These are phyloP conservation scores for Pheosia gnoma DNA, from an alignment of 2,888 invertebrate species.

Conservation along the genomic window DNA sequence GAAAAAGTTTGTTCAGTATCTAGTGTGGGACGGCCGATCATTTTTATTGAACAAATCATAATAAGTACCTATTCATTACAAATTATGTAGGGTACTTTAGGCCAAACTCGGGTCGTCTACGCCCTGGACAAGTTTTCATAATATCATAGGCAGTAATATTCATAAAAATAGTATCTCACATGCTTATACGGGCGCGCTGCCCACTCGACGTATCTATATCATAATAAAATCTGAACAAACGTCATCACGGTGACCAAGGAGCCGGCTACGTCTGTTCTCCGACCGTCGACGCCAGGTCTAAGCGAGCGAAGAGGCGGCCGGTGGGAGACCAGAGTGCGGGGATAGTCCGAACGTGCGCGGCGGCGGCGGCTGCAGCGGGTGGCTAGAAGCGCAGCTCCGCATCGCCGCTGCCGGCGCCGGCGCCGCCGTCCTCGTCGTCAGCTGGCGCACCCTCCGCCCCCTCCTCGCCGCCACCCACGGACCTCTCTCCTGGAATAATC, in stretches of 20 bases:
- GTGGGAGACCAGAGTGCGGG: neutral
- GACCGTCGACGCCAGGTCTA: neutral
- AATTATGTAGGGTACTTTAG: constrained; percentile 11
- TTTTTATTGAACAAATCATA: neutral
- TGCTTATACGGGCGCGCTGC: neutral
- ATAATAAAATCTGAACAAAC: neutral
- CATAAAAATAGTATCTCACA: constrained; percentile 1
- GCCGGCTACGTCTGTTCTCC: neutral
- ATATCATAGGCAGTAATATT: constrained; percentile 5
- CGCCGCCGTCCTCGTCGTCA: constrained; percentile 90
- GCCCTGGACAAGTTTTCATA: constrained; percentile 8
- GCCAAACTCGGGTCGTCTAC: constrained; percentile 17
- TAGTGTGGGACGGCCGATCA: neutral
- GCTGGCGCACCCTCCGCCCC: constrained; percentile 72
- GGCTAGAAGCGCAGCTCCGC: constrained; percentile 80
- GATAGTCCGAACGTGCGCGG: neutral
- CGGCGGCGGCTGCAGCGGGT: neutral
- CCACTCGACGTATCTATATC: constrained; percentile 1
- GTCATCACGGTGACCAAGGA: neutral
- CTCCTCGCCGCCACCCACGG: constrained; percentile 3
- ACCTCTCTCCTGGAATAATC: constrained; percentile 12
- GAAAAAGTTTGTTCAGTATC: too few relatives aligned
- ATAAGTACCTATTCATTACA: neutral
- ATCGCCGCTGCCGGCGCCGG: constrained; percentile 86
- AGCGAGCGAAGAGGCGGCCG: neutral